Evolutionary conservation across 2,113 vertebrate genomes (phyloP).

Genomic region (Ciconia boyciana): DNA sequence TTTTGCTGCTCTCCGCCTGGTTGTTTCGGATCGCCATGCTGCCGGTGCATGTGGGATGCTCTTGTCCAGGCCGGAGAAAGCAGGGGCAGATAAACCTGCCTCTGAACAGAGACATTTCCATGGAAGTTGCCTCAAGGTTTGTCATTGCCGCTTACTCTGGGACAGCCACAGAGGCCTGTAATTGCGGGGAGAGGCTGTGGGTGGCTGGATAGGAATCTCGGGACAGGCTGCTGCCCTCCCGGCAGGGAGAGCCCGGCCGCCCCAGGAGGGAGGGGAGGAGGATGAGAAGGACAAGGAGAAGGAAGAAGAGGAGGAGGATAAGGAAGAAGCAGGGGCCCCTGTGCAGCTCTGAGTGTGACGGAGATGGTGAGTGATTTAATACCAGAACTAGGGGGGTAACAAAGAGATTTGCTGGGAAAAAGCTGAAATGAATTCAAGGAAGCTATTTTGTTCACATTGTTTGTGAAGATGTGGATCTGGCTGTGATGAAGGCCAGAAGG

Average conservation of each 20-base stretch:
- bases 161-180: background rate
- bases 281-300: background rate
- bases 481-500: background rate
- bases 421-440: background rate
- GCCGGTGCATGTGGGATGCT: rapidly evolving
- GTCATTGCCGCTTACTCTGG: background rate
- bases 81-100: background rate
- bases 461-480: background rate
- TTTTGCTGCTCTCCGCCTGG: background rate
- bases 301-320: background rate
- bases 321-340: background rate
- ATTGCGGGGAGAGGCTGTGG: slow-evolving; percentile 36
- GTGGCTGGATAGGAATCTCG: background rate
- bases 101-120: background rate
- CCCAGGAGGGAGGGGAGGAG: background rate
- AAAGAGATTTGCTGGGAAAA: background rate
- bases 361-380: slow-evolving; percentile 33
- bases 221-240: background rate
- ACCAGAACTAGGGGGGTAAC: background rate
- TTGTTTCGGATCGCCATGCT: rapidly evolving
- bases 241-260: background rate
- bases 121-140: slow-evolving; percentile 3
- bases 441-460: rapidly evolving
- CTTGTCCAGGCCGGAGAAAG: background rate
- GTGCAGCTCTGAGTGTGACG: background rate